Percentiles rank a stretch among this genome's conserved stretches.
Conservation (phyloP, 2,888 invertebrate genomes). For the Zygothrica quintamaculata region DNA sequence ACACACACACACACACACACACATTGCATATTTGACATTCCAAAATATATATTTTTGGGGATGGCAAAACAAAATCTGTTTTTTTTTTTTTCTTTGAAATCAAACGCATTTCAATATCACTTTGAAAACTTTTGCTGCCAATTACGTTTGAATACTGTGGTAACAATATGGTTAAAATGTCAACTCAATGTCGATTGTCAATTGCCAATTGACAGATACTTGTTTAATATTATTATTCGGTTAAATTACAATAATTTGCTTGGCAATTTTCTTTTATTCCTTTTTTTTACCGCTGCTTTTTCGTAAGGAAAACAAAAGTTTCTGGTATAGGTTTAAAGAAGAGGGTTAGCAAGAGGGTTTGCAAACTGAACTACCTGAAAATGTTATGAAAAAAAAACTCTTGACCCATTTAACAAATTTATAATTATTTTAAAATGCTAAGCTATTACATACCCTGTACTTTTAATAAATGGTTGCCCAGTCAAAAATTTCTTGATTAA, state of each 20-base stretch:
- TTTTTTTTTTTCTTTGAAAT: slow-evolving; percentile 24
- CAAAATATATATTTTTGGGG: slow-evolving; percentile 2
- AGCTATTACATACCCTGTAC: too few species aligned
- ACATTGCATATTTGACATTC: slow-evolving; percentile 6
- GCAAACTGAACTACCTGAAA: neutral
- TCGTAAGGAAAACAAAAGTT: too few species aligned
- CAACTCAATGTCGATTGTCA: slow-evolving; percentile 19
- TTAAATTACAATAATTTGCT: slow-evolving; percentile 42
- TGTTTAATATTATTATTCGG: slow-evolving; percentile 23
- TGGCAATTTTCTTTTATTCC: too few species aligned
- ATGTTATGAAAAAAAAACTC: slow-evolving; percentile 28
- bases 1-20: slow-evolving; percentile 14
- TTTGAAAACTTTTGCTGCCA: slow-evolving; percentile 34
- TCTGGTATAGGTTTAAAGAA: too few species aligned
- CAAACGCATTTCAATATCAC: slow-evolving; percentile 46
- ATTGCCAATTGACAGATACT: slow-evolving; percentile 7
- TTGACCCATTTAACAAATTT: slow-evolving; percentile 5
- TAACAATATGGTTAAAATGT: slow-evolving; percentile 33
- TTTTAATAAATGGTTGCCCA: too few species aligned
- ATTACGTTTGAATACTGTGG: slow-evolving; percentile 52
- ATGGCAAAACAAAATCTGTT: slow-evolving; percentile 35
- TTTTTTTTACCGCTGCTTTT: too few species aligned
- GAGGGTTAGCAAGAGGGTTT: too few species aligned
- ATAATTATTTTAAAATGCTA: too few species aligned
- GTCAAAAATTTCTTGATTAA: too few species aligned